Conservation (phyloP, 1,140 invertebrate species). For the Scaptomyza graminum region DNA sequence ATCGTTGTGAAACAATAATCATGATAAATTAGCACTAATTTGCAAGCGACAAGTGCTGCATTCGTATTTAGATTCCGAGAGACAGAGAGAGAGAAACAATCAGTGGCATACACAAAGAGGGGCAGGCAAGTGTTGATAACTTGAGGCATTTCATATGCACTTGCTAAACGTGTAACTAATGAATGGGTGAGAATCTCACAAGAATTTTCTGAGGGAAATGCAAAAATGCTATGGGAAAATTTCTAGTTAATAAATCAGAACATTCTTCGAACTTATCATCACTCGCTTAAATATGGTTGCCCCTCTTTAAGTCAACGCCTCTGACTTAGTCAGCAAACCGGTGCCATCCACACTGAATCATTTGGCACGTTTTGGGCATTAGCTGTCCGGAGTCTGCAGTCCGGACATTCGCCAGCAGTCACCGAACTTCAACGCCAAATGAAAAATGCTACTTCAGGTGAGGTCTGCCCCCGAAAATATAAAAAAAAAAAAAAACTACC, state of each 20-base stretch:
- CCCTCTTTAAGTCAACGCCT: slow-evolving; percentile 4
- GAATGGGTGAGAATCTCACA: slow-evolving; percentile 20
- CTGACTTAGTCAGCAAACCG: not conserved
- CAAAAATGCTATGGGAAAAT: slow-evolving; percentile 9
- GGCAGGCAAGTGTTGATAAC: not conserved
- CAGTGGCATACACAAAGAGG: slow-evolving; percentile 18
- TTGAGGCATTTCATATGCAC: slow-evolving; percentile 11
- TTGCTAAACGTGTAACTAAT: slow-evolving; percentile 24
- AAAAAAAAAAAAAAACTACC: slow-evolving; percentile 41
- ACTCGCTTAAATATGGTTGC: not conserved
- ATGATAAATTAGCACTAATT: slow-evolving; percentile 80
- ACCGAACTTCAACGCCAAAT: slow-evolving; percentile 63
- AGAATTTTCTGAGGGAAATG: not conserved
- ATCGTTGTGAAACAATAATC: slow-evolving; percentile 73
- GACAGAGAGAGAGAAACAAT: not conserved
- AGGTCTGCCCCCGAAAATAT: slow-evolving; percentile 42
- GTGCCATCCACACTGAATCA: slow-evolving; percentile 33
- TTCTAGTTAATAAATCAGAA: not conserved
- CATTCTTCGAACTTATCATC: not conserved
- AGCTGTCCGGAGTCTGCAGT: slow-evolving; percentile 28
- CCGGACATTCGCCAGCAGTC: slow-evolving; percentile 9
- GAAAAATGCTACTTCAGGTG: slow-evolving; percentile 63
- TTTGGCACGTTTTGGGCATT: slow-evolving; percentile 74
- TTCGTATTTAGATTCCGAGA: slow-evolving; percentile 15
- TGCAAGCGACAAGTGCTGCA: slow-evolving; percentile 60